Base-by-base conservation (phyloP, 2,888 invertebrate genomes). In the Platycnemis pennipes region DNA sequence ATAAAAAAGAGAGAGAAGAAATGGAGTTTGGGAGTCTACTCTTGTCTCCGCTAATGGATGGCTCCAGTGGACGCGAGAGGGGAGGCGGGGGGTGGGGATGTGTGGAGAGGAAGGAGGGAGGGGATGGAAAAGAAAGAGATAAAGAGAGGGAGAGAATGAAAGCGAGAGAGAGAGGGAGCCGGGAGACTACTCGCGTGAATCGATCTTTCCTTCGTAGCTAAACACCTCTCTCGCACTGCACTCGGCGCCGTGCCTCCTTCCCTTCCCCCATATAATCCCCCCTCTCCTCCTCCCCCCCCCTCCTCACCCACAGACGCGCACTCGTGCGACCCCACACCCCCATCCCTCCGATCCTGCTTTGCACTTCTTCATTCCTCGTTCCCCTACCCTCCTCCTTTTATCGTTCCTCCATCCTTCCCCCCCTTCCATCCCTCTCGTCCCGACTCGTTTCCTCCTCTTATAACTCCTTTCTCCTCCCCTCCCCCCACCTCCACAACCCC, bases 11-110 rank as follows among this genome's bases (percentile, higher is more conserved):
- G 42, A 31, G 56, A 89, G 46, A 56, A 53, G 53, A 56, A 53
- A 53, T 53, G 56, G 89, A 69, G 91, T 69, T 63, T 44, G 69
- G 63, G 91, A 91, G 91, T 91, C 56, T 91, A 91, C 91, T 91
- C 91, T 91, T 91, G 91, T 91, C 91, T 91, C 91, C 91, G 91
- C 91, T 91, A 91, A 91, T 91, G 91, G 91, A 91, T 91, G 91
- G 91, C 56, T 91, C 56, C 91, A 91, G 63, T 91, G 91, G 91
- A 91, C 91, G 91, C 63, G 44, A 16, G 91, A 16, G 63, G 89
- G 49, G 49, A 31, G 37, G 26, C 3, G 45, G 46, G 45, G 42
- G 91, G 37, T 13, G 37, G 53, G 31, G 49, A 63, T 16, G 37
- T 7, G 37, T 31, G 42, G 89, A 53, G 56, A 56, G 42, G 56